Evolutionary conservation across 2,888 invertebrate genomes (phyloP), one percentile per base, ranked within the genome.

Genomic region (Microctonus brassicae): DNA sequence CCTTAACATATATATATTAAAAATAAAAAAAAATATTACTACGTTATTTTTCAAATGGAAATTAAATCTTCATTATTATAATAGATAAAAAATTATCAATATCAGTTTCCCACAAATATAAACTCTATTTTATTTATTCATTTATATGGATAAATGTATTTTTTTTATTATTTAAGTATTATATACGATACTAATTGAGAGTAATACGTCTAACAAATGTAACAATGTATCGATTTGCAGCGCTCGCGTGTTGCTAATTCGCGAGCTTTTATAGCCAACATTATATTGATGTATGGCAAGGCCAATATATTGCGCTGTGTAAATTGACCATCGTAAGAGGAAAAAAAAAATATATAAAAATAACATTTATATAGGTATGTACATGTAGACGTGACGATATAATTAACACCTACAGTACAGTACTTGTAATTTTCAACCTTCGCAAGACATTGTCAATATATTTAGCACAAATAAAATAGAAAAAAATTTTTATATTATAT

Each of bases 381-480:
- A 29, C 29, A 13, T 33, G 22, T 36, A 20, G n/a, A 66, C 47
- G 71, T 70, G 72, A 72, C 61, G 70, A 71, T 74, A 75, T 66
- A 72, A 76, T 76, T 73, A 72, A 72, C 73, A 52, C 70, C 60
- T 73, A 63, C 26, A 53, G 33, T 73, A 63, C 26, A 53, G 33
- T 24, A 53, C 36, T 34, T 17, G 55, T 22, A 42, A 61, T 42
- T 57, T 39, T 26, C 36, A 55, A 33, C 36, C 34, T 60, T 64
- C 20, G 13, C 13, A 7, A 20, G 9, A 52, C 64, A 33, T 39
- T 24, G 22, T 13, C 10, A 20, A 24, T 39, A 26, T 10, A 61
- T 61, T 47, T 47, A 47, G 47, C 47, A 20, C 47, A 47, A 47
- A 17, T 17, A 20, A 17, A 47, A n/a, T 7, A 26, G 24, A 10